These are phyloP conservation scores for Beaufortia kweichowensis DNA, from an alignment of 2,113 vertebrate species.

Conservation along the genomic window DNA sequence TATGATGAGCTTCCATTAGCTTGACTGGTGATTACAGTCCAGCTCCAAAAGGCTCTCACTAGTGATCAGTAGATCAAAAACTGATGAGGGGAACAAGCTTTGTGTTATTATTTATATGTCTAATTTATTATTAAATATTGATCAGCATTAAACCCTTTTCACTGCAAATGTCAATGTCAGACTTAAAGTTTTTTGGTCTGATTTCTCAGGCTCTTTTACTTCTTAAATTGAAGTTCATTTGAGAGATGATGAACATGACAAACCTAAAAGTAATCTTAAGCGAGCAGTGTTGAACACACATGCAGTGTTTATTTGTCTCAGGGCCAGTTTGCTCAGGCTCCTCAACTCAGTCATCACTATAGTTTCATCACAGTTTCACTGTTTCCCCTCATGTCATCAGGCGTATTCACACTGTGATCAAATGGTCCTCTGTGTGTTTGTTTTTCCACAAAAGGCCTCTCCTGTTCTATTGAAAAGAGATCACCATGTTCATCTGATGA, in stretches of 20 bases:
- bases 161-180: too few species aligned
- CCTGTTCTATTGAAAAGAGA: not conserved
- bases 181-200: too few species aligned
- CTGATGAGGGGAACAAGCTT: conserved; percentile 57
- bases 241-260: conserved; percentile 7
- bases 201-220: too few species aligned
- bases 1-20: conserved; percentile 77
- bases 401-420: conserved; percentile 52
- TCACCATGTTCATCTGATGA: conserved; percentile 6
- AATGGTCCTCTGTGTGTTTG: conserved; percentile 50
- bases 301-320: conserved; percentile 46
- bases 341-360: conserved; percentile 30
- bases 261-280: conserved; percentile 2
- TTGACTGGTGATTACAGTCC: conserved; percentile 72
- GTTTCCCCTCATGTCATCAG: conserved; percentile 46
- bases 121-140: not conserved
- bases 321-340: conserved; percentile 20
- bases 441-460: conserved; percentile 46
- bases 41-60: conserved; percentile 68
- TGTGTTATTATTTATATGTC: too few species aligned
- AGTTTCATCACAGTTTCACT: conserved; percentile 29
- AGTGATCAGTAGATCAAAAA: conserved; percentile 61
- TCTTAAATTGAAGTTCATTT: conserved; percentile 1
- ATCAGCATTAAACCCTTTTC: not conserved
- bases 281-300: conserved; percentile 50